Evolutionary conservation across 2,113 vertebrate genomes (phyloP), one percentile per base, ranked within the genome.

Genomic region (Osmerus eperlanus): DNA sequence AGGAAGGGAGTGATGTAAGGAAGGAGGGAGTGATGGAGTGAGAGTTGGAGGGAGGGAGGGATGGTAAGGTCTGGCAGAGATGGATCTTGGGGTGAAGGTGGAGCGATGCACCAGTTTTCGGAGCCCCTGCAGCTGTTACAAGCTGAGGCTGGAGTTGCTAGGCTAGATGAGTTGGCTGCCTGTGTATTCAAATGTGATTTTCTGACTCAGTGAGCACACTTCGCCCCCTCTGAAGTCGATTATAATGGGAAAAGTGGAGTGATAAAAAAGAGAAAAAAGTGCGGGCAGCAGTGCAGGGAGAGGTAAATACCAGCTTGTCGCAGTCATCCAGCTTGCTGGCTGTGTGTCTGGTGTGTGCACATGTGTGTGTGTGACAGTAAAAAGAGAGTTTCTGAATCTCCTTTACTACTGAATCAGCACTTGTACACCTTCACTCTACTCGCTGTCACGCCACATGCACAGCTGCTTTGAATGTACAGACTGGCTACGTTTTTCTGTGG

Each of bases 141-240:
- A 77, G 52, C 67, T 28, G 21, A 72, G 74, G 77, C 71, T 69
- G 32, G 64, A 81, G 75, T 76, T 73, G 70, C 73, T 32, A 59
- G 68, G 36, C 41, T n/a, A 64, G 78, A 85, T 77, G 78, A 71
- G 78, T 77, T 67, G 62, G 58, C 76, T 73, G 19, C 72, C 71
- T 32, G 76, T 84, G 68, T 68, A 78, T 73, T 70, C 36, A 74
- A 77, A 80, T 78, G 79, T 72, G 47, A 83, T 80, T 84, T 83
- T 79, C 76, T 62, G 68, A 84, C 29, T 73, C 71, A 74, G 65
- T 77, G 74, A 80, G 70, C 78, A 80, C 67, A 62, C 71, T 51
- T 60, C 65, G 36, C 59, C 23, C 51, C 55, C 67, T 47, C 68
- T 72, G 23, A 73, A 81, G 70, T 72, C 54, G 72, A 67, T 74